phyloP scores from a whole-genome alignment of 2,797 vertebrate genomes.

The Gymnoscopelus microlampas region DNA sequence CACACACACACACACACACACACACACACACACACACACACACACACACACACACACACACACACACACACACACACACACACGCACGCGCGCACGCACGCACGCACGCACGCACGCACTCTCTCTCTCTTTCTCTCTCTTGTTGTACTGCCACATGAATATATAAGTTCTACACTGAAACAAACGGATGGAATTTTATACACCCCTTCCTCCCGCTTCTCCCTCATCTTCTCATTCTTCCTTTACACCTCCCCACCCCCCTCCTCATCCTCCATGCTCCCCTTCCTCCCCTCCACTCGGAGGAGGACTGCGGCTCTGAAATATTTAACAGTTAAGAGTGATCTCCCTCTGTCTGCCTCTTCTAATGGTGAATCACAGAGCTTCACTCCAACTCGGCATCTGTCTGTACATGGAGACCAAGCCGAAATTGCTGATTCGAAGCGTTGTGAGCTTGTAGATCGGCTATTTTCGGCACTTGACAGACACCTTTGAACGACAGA shows the following conservation, averaged over 20 bases:
- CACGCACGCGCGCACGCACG: neutral
- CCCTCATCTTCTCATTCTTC: conserved; percentile 29
- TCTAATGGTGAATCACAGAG: conserved; percentile 31
- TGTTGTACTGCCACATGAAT: conserved; percentile 56
- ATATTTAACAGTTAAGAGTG: conserved; percentile 70
- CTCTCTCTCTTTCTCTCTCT: neutral
- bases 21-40: no score
- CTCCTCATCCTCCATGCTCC: conserved; percentile 37
- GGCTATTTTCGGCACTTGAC: neutral
- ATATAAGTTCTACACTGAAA: conserved; percentile 60
- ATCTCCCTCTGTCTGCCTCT: conserved; percentile 39
- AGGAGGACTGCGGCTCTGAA: conserved; percentile 52
- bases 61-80: no score
- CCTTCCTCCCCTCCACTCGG: conserved; percentile 23
- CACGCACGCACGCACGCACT: neutral
- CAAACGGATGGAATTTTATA: conserved; percentile 58
- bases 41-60: neutral
- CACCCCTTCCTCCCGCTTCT: conserved; percentile 36
- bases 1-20: neutral
- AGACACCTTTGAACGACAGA: neutral
- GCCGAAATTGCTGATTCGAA: conserved; percentile 1
- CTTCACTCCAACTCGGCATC: conserved; percentile 14
- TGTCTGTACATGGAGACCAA: neutral
- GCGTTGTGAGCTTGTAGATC: conserved; percentile 10
- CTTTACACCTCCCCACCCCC: conserved; percentile 43